These are phyloP conservation scores for Holcopasites calliopsidis DNA, from an alignment of 1,140 invertebrate species.

Conservation along the genomic window DNA sequence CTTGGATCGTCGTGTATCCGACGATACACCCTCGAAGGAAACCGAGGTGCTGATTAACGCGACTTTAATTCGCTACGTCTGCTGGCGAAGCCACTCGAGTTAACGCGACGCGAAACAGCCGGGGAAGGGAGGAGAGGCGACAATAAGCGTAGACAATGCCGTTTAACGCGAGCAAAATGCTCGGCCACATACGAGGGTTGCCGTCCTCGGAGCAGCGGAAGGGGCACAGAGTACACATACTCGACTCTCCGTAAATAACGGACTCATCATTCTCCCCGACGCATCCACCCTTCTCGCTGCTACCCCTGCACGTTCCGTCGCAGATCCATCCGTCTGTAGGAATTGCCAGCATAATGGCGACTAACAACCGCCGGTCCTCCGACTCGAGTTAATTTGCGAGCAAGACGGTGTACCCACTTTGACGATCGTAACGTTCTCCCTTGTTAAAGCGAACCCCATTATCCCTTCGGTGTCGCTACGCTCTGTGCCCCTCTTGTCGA, in stretches of 20 bases:
- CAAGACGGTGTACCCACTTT: neutral
- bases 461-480: slow-evolving; percentile 30
- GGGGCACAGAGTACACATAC: slow-evolving; percentile 29
- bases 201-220: slow-evolving; percentile 15
- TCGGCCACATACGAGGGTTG: slow-evolving; percentile 47
- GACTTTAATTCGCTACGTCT: slow-evolving; percentile 45
- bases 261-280: slow-evolving; percentile 23
- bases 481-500: neutral
- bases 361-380: slow-evolving; percentile 47
- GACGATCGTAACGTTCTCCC: slow-evolving; percentile 14
- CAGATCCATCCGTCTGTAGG: slow-evolving; percentile 37
- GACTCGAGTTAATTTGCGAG: slow-evolving; percentile 61
- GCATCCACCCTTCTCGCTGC: neutral
- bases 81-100: slow-evolving; percentile 29
- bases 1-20: neutral
- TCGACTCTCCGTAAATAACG: slow-evolving; percentile 58
- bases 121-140: slow-evolving; percentile 14
- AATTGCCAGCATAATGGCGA: slow-evolving; percentile 45
- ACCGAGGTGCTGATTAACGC: slow-evolving; percentile 55
- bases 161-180: slow-evolving; percentile 57
- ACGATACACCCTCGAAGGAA: neutral
- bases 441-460: slow-evolving; percentile 28
- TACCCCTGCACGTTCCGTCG: neutral
- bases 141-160: slow-evolving; percentile 57
- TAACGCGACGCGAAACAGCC: slow-evolving; percentile 38